Base-by-base conservation (phyloP, 2,888 invertebrate species). In the Criorhina ranunculi region DNA sequence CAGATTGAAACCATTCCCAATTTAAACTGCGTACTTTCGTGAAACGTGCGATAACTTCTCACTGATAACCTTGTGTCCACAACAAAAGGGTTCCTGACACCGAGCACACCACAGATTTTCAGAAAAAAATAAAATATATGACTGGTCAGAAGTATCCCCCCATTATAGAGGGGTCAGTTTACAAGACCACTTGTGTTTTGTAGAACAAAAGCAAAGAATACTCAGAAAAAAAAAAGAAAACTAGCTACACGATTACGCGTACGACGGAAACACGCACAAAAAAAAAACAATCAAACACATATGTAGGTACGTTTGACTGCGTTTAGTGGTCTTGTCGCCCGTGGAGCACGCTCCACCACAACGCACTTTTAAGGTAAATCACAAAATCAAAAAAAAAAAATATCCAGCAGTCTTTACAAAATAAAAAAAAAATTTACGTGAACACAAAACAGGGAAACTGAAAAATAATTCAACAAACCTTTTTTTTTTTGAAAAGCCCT, bases 1-100 rank as follows among this genome's bases (percentile, higher is more conserved):
- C 49, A 42, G 57, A 57, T 57, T 46, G 66, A 49, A 44, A 75
- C 57, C 55, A 51, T 76, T 75, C 35, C 55, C 19, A 12, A 57
- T 66, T 33, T 6, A 0, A 59, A 69, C 67, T 77, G 67, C 76
- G 76, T 77, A 59, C 42, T 24, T 40, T 9, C 17, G 31, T 49
- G 57, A 57, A 31, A 35, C 19, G 1, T 3, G 31, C 33, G 66
- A 73, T 72, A 79, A 42, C 35, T 8, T 15, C 11, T 42, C 70
- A 40, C 15, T 55, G 78, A 70, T 70, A 53, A 60, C 35, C n/a
- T 24, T 9, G 19, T 9, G 0, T 3, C 31, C 12, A 17, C 5
- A 53, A 40, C 3, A 8, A 40, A 40, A 42, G 59, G 42, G 29
- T 57, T 37, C n/a, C 24, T 9, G 8, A 31, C 19, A 9, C 15